Conservation (phyloP, 2,797 vertebrate species). For the Acestrorhynchus altus region DNA sequence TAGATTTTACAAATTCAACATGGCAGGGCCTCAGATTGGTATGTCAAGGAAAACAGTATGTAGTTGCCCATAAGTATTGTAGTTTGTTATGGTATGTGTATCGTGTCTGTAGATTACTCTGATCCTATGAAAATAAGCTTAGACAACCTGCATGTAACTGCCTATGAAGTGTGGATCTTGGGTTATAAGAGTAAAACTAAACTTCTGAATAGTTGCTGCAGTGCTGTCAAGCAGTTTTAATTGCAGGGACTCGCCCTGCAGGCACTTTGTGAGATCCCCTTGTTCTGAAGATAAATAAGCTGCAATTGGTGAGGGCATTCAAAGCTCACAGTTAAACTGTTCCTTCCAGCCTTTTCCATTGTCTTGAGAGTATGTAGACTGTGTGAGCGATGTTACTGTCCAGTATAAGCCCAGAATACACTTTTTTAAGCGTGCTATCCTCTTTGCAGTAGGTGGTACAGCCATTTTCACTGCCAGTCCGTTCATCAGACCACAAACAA, state of each 20-base stretch:
- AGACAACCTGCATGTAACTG: too few species aligned
- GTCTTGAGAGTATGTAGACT: neutral
- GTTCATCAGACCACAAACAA: conserved; percentile 45
- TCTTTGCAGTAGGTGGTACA: conserved; percentile 7
- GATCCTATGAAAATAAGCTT: too few species aligned
- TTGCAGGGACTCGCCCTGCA: neutral
- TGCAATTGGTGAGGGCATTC: neutral
- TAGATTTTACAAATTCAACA: too few species aligned
- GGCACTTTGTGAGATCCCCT: neutral
- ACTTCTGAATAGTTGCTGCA: neutral
- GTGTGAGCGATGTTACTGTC: neutral
- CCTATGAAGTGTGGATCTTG: too few species aligned
- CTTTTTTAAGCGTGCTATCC: conserved; percentile 2
- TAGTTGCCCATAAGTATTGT: too few species aligned
- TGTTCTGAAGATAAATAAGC: conserved; percentile 15
- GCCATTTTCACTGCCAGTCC: conserved; percentile 11
- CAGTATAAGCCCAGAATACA: neutral
- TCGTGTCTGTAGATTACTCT: too few species aligned
- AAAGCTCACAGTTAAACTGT: neutral
- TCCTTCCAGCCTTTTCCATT: neutral
- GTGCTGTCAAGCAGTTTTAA: neutral
- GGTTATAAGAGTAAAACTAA: neutral
- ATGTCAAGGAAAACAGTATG: too few species aligned
- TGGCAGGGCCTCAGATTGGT: too few species aligned
- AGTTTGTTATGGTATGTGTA: too few species aligned